A percentile compares a stretch with the other conserved stretches of the same genome.
These are phyloP conservation scores for Etia nguti DNA, from an alignment of 2,113 vertebrate genomes.

Conservation along the genomic window DNA sequence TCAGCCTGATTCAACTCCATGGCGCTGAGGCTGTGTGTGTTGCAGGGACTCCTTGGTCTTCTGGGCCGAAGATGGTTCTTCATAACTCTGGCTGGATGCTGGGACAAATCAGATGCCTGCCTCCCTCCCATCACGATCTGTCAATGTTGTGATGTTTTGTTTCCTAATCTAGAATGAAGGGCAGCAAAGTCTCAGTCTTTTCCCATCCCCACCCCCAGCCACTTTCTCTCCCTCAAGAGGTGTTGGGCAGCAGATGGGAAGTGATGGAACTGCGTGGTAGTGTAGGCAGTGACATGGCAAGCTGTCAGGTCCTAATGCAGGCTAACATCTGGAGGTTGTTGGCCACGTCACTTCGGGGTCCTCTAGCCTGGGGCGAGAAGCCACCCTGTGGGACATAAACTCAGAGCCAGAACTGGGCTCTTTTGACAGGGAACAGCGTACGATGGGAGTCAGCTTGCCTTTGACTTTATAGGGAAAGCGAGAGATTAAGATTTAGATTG, in stretches of 20 bases:
- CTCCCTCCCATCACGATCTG: not conserved
- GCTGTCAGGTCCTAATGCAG: slow-evolving; percentile 72
- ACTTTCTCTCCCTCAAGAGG: slow-evolving; percentile 32
- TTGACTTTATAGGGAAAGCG: not conserved
- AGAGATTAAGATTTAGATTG: not conserved
- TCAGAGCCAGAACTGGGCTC: not conserved
- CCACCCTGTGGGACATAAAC: slow-evolving; percentile 26
- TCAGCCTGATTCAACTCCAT: not conserved
- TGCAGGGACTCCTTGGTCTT: not conserved
- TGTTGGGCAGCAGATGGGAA: slow-evolving; percentile 67
- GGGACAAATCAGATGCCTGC: not conserved
- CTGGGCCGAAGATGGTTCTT: not conserved
- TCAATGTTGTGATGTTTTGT: not conserved
- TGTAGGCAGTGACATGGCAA: slow-evolving; percentile 66
- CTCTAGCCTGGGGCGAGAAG: slow-evolving; percentile 50
- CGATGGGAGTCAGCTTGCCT: not conserved
- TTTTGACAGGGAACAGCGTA: not conserved
- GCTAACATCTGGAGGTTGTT: slow-evolving; percentile 74
- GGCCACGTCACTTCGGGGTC: slow-evolving; percentile 38
- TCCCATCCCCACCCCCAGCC: not conserved
- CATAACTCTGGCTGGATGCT: not conserved
- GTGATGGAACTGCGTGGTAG: slow-evolving; percentile 67
- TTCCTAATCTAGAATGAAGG: not conserved
- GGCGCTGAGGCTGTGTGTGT: not conserved
- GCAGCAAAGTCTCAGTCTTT: not conserved